Conservation (phyloP, 2,797 vertebrate genomes). For the Sebastes cheni region DNA sequence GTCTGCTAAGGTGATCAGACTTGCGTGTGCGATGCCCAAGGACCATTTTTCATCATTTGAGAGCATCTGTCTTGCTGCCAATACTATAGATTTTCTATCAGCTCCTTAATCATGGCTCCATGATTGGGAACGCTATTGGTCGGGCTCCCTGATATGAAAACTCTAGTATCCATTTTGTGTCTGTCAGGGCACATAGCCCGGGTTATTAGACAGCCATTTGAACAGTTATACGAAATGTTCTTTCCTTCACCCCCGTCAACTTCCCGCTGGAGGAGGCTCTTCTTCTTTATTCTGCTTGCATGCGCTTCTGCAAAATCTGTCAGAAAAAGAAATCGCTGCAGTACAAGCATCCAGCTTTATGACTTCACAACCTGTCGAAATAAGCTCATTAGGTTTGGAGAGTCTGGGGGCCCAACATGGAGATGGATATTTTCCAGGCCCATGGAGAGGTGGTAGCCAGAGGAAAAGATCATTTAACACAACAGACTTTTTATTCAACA, state of each 20-base stretch:
- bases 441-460: not conserved
- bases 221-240: slow-evolving; percentile 41
- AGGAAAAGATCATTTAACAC: slow-evolving; percentile 18
- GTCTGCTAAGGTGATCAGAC: slow-evolving; percentile 78
- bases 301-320: slow-evolving; percentile 29
- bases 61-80: slow-evolving; percentile 63
- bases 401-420: slow-evolving; percentile 6
- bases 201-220: slow-evolving; percentile 62
- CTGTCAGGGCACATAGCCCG: slow-evolving; percentile 44
- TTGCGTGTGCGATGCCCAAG: slow-evolving; percentile 51
- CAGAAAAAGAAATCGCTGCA: slow-evolving; percentile 31
- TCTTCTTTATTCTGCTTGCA: slow-evolving; percentile 34
- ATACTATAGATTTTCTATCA: slow-evolving; percentile 80
- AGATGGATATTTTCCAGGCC: slow-evolving; percentile 24
- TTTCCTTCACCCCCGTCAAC: slow-evolving; percentile 22
- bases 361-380: slow-evolving; percentile 53
- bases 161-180: slow-evolving; percentile 53
- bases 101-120: slow-evolving; percentile 66
- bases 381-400: slow-evolving; percentile 40
- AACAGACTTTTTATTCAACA: slow-evolving; percentile 20
- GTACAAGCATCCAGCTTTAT: slow-evolving; percentile 29
- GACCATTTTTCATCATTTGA: slow-evolving; percentile 80
- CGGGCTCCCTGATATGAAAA: slow-evolving; percentile 60
- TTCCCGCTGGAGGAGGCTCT: not conserved
- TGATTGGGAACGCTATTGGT: slow-evolving; percentile 68